Base-by-base conservation (phyloP, 1,140 invertebrate species). In the Orchestia grillus region DNA sequence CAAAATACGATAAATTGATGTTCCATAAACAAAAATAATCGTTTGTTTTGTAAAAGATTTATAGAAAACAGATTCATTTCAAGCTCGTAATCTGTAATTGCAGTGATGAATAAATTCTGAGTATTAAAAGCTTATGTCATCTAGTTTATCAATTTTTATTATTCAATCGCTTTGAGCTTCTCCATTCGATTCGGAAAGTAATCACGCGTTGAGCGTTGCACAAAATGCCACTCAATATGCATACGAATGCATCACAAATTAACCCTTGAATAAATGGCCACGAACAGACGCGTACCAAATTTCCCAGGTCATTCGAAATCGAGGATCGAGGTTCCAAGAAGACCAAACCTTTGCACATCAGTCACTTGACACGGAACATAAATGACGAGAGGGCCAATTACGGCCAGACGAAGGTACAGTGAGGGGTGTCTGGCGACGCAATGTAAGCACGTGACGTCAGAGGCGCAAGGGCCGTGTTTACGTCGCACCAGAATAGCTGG, bases 401-500 rank as follows among this genome's bases (percentile, higher is more conserved):
- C 36, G 62, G 62, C 62, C 62, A 23, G 11, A 77, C 62, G 62
- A 77, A 77, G 88, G 88, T 44, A 36, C n/a, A 16, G 43, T 42
- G 88, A 1, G 41, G 36, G n/a, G 41, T 4, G 43, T 11, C 88
- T 16, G 88, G n/a, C 36, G 88, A 90, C 88, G 88, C 6, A 90
- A 90, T 41, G 88, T 90, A 77, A 77, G 88, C 88, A 90, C n/a
- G 88, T 90, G 88, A 90, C 88, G 88, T 90, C 43, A 90, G 41
- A 43, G 41, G n/a, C 41, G 43, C 62, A 41, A 90, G 88, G 41
- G 88, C 43, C 28, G n/a, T 90, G 88, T 90, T 90, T 90, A 90
- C 88, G 88, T 90, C 88, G 42, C 88, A 90, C 88, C 88, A 90
- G 88, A 90, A 90, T 90, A 90, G 88, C 88, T 90, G 42, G 28